Conservation (phyloP, 30 jellyfish, hydroid and myxozoan genomes). For the Sanderia malayensis region DNA sequence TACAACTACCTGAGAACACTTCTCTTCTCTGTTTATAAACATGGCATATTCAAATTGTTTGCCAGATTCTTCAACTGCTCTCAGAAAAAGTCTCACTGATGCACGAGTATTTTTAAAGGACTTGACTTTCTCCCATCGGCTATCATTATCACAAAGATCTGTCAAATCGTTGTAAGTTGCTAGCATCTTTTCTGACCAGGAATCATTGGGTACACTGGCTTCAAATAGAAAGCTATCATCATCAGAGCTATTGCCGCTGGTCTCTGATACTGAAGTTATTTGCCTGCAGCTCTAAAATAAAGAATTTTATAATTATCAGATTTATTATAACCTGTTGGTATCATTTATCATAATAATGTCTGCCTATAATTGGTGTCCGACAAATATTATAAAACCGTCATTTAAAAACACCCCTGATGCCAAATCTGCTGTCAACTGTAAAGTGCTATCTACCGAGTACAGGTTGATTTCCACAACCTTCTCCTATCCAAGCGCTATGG, state of each 20-base stretch:
- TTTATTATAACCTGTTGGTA: too few species aligned
- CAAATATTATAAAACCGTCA: too few species aligned
- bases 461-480: too few species aligned
- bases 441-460: too few species aligned
- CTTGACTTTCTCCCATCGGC: conserved; percentile 46
- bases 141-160: conserved; percentile 39
- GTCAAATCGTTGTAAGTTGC: conserved; percentile 38
- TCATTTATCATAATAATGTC: too few species aligned
- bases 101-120: conserved; percentile 22
- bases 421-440: too few species aligned
- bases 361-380: too few species aligned
- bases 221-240: conserved; percentile 7
- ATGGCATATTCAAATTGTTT: conserved; percentile 63
- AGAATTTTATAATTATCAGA: too few species aligned
- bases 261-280: not conserved
- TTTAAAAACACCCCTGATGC: too few species aligned
- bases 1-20: conserved; percentile 42
- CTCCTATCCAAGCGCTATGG: too few species aligned
- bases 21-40: conserved; percentile 54
- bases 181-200: conserved; percentile 51
- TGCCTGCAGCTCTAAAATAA: conserved; percentile 5
- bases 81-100: conserved; percentile 29
- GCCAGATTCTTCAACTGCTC: conserved; percentile 46
- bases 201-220: conserved; percentile 58
- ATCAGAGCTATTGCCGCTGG: not conserved